Conservation (phyloP, 2,797 vertebrate species). For the Anas flavirostris region DNA sequence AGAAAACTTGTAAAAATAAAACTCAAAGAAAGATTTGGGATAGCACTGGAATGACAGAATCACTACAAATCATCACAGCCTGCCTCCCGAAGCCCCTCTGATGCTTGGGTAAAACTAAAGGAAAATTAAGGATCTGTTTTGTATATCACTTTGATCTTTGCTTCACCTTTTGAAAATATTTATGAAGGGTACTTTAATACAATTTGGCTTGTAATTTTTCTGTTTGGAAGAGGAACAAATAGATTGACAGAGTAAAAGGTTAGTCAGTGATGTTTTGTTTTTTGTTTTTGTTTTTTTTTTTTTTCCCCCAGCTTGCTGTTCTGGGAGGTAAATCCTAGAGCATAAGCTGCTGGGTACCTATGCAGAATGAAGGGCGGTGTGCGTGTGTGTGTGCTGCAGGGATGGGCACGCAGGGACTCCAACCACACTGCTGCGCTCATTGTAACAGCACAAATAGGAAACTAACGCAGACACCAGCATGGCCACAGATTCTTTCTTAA, state of each 20-base stretch:
- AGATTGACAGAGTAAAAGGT: neutral
- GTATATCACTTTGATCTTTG: constrained; percentile 19
- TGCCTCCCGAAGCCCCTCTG: constrained; percentile 8
- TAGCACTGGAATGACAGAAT: neutral
- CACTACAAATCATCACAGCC: constrained; percentile 14
- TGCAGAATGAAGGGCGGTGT: neutral
- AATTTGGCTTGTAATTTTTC: neutral
- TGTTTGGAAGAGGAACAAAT: neutral
- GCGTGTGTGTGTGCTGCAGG: neutral
- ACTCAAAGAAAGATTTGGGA: neutral
- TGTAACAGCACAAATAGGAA: neutral
- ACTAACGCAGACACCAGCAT: neutral
- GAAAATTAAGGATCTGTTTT: constrained; percentile 1
- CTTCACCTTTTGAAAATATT: constrained; percentile 37
- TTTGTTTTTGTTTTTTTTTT: neutral
- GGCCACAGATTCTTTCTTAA: neutral
- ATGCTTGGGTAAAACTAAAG: neutral
- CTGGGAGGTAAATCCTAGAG: neutral
- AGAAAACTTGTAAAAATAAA: constrained; percentile 44
- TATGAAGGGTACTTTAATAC: neutral
- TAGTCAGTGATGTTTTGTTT: neutral
- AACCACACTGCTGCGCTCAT: accelerated
- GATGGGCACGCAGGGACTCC: accelerated
- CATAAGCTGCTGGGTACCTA: neutral
- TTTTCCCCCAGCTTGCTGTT: neutral